Evolutionary conservation across 2,113 vertebrate species (phyloP), one percentile per base, ranked within the genome.

Genomic region (Micronisus gabar): DNA sequence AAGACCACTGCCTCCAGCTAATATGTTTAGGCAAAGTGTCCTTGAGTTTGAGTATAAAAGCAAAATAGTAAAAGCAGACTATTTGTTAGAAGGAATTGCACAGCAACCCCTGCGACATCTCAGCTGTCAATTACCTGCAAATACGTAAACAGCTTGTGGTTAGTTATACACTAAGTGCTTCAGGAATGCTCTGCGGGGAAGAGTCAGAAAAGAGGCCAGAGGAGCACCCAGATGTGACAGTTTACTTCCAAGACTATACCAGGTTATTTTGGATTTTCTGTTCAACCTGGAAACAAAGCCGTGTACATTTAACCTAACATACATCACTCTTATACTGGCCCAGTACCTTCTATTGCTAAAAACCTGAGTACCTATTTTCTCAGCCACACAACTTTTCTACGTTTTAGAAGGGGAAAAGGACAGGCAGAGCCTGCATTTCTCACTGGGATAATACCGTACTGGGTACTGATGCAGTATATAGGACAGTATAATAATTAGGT

Each of bases 401-500:
- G 26, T 18, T 82, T 58, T 32, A 27, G 55, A 50, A n/a, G 7
- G 7, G 15, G 17, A 66, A 36, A 62, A 8, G 11, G n/a, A 30
- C 34, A 13, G 27, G 58, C 48, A 32, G 48, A 61, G 19, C 22
- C 48, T 32, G 30, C 32, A 8, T n/a, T 65, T 84, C 48, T 45
- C 45, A 34, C 41, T 0, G 1, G 19, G 6, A 4, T 15, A 70
- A 75, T 1, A 45, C 12, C 0, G 0, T 20, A 40, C 1, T 1
- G 27, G 40, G 8, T 72, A 38, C 36, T 21, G 53, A 56, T 14
- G 58, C 36, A 41, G 47, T 8, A 20, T 3, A 61, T 0, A 36
- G 15, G 16, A 15, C 9, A 73, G 16, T 0, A 12, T 38, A 47
- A 67, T 32, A n/a, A 75, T 27, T 18, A 56, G 29, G 15, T 3